Evolutionary conservation across 2,888 invertebrate genomes (phyloP).

Genomic region (Tetrapedia diversipes): DNA sequence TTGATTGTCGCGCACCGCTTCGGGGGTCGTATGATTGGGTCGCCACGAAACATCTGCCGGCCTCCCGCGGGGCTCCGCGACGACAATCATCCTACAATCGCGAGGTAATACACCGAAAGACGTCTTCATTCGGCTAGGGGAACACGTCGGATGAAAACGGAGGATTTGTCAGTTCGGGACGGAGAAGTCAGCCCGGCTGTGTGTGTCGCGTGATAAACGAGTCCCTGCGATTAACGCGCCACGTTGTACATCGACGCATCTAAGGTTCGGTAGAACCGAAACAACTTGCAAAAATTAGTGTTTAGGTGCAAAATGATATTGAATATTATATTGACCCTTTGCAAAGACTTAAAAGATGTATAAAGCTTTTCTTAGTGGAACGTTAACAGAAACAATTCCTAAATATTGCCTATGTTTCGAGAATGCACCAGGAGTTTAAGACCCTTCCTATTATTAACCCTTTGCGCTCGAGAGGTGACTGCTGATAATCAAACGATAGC

Average conservation of each 20-base stretch:
- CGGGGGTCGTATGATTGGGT: constrained; percentile 82
- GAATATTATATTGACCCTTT: no score
- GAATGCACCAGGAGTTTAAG: no score
- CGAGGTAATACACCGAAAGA: constrained; percentile 81
- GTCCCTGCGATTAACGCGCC: constrained; percentile 25
- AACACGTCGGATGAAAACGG: constrained; percentile 62
- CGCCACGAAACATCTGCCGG: constrained; percentile 82
- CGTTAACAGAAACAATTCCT: no score
- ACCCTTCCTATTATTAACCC: no score
- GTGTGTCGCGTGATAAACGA: constrained; percentile 43
- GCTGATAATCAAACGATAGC: no score
- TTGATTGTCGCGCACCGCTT: constrained; percentile 81
- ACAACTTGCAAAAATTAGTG: no score
- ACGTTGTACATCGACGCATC: neutral
- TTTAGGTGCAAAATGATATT: no score
- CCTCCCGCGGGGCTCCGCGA: constrained; percentile 82
- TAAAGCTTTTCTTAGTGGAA: no score
- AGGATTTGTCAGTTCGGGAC: constrained; percentile 54
- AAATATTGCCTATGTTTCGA: no score
- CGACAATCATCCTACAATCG: constrained; percentile 82
- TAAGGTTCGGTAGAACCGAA: neutral
- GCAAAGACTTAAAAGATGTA: no score
- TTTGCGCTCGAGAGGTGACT: no score
- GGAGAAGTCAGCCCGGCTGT: constrained; percentile 20
- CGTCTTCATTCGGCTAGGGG: constrained; percentile 76